A percentile compares a stretch with the other conserved stretches of the same genome.
Evolutionary conservation across 2,888 invertebrate genomes (phyloP).

Genomic region (Stramonita haemastoma): DNA sequence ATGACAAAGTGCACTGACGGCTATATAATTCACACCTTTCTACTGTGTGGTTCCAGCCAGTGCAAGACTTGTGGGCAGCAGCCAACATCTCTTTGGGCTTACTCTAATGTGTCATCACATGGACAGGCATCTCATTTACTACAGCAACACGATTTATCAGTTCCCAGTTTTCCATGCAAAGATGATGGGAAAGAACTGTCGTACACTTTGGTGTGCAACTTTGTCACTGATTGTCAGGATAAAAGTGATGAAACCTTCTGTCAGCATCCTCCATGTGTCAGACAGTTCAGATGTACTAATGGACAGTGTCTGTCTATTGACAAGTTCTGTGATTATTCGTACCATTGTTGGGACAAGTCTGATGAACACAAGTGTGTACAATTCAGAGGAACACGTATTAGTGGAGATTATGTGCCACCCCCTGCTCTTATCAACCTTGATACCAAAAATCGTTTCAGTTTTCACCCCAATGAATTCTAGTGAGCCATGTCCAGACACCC

Average conservation of each 20-base stretch:
- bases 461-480: not conserved
- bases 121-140: not conserved
- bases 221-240: not conserved
- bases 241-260: not conserved
- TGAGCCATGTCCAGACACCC: conserved; percentile 4
- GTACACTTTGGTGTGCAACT: not conserved
- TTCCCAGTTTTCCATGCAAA: not conserved
- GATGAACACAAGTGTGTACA: not conserved
- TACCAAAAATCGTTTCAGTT: not conserved
- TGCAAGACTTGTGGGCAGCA: not conserved
- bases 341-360: not conserved
- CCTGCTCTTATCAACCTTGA: not conserved
- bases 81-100: not conserved
- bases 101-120: not conserved
- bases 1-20: not conserved
- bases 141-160: not conserved
- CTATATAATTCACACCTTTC: not conserved
- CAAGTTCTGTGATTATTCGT: not conserved
- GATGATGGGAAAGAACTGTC: not conserved
- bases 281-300: not conserved
- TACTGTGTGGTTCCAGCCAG: not conserved
- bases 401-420: not conserved
- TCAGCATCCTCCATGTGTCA: not conserved
- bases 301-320: conserved; percentile 13
- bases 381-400: not conserved